These are phyloP conservation scores for Aleadryas rufinucha DNA, from an alignment of 2,113 vertebrate species.

Conservation along the genomic window DNA sequence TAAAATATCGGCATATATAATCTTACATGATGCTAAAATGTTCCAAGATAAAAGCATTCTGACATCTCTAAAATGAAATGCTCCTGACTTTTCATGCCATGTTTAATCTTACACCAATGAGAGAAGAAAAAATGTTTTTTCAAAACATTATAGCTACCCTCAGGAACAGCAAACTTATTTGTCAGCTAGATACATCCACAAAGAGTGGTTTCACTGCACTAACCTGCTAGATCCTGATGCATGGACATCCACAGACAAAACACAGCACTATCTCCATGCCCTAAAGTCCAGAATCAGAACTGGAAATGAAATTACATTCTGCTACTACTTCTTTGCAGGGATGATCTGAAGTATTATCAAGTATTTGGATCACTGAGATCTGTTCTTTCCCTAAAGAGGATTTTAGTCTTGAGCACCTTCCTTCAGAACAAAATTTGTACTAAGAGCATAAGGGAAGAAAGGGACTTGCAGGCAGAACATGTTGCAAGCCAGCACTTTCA, in stretches of 20 bases:
- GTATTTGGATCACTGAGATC: neutral
- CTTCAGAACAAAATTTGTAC: neutral
- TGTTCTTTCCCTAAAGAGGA: neutral
- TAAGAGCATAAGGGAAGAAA: neutral
- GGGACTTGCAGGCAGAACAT: neutral
- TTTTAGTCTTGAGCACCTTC: neutral
- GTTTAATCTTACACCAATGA: neutral
- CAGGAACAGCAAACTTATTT: neutral
- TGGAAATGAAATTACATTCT: neutral
- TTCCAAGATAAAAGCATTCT: slow-evolving; percentile 1
- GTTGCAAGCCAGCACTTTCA: neutral
- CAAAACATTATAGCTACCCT: neutral
- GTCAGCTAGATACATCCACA: neutral
- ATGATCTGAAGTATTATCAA: neutral
- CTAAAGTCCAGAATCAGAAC: neutral
- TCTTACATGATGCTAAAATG: neutral
- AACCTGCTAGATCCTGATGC: neutral
- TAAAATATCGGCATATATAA: neutral
- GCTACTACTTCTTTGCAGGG: neutral
- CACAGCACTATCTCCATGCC: neutral
- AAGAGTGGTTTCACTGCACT: neutral
- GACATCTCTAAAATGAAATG: neutral
- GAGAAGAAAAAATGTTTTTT: neutral
- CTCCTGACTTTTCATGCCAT: neutral
- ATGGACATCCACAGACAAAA: neutral